Evolutionary conservation across 2,888 invertebrate genomes (phyloP), one percentile per base, ranked within the genome.

Genomic region (Alcis repandata): DNA sequence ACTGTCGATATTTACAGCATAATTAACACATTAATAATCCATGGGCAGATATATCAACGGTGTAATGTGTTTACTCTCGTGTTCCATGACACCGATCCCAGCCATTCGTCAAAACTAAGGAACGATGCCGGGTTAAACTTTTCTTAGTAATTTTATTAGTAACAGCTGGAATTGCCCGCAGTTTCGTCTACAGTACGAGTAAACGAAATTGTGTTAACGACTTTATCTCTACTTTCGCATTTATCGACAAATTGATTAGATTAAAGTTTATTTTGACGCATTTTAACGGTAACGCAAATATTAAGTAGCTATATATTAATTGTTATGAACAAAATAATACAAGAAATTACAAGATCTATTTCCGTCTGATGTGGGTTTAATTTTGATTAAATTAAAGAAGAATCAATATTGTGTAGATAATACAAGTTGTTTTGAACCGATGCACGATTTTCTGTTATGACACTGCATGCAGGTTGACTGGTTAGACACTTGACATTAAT

Each of bases 51-150:
- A 61, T 58, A 59, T 51, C 54, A 54, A 17, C 36, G 32, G 41
- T 4, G 58, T 19, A 66, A 61, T 53, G 22, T 57, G 61, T 66
- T 48, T 60, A 57, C 57, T 48, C 19, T 27, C 40, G 32, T 40
- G 49, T 46, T 38, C 53, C 38, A 27, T 19, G n/a, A 53, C 27
- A 40, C 20, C 27, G 38, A 53, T 60, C 10, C 13, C 22, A 32
- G 46, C 15, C n/a, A 19, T 43, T 51, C 51, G 19, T 57, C 33
- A 20, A 40, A 54, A 49, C 32, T 22, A 27, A 53, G 8, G 32
- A 60, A 19, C 11, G 0, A 7, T 13, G 15, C 6, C 20, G 22
- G 3, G 11, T 11, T 20, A 45, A 45, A 20, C 15, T 41, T 10
- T n/a, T 41, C 15, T 9, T n/a, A 46, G 2, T 13, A 9, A 13